Percentiles rank a stretch among this genome's conserved stretches.
Conservation (phyloP, 64 coral and sea anemone genomes). For the Actinia equina region DNA sequence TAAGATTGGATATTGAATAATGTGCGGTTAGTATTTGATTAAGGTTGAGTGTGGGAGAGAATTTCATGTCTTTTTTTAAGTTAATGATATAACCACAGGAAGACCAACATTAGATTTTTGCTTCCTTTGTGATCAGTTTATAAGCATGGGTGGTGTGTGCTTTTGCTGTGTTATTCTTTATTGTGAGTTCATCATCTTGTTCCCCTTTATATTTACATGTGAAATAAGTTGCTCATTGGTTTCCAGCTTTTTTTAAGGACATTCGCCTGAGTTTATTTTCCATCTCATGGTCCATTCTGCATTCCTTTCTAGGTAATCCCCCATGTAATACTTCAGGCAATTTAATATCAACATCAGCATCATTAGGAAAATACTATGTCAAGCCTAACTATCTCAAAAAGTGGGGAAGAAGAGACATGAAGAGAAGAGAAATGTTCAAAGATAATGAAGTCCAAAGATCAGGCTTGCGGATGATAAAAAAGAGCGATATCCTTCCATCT, state of each 20-base stretch:
- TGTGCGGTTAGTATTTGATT: not conserved
- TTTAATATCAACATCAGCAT: conserved; percentile 40
- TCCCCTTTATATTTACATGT: no score
- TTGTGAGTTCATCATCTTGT: no score
- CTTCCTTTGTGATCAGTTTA: no score
- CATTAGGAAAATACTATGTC: conserved; percentile 86
- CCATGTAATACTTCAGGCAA: not conserved
- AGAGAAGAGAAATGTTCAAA: conserved; percentile 75
- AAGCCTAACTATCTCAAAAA: conserved; percentile 95
- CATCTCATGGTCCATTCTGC: not conserved
- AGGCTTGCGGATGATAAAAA: conserved; percentile 83
- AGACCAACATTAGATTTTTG: no score
- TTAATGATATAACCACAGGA: no score
- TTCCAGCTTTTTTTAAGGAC: no score
- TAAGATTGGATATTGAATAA: no score
- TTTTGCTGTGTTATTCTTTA: no score
- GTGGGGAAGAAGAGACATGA: conserved; percentile 94
- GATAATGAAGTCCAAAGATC: conserved; percentile 79
- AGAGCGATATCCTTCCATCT: conserved; percentile 90
- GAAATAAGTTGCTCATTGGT: no score
- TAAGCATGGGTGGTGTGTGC: no score
- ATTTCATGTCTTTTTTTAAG: no score
- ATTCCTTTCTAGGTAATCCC: not conserved
- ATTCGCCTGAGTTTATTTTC: not conserved
- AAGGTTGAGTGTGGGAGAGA: not conserved